phyloP scores from a whole-genome alignment of 2,113 vertebrate genomes.

The Odontesthes bonariensis region DNA sequence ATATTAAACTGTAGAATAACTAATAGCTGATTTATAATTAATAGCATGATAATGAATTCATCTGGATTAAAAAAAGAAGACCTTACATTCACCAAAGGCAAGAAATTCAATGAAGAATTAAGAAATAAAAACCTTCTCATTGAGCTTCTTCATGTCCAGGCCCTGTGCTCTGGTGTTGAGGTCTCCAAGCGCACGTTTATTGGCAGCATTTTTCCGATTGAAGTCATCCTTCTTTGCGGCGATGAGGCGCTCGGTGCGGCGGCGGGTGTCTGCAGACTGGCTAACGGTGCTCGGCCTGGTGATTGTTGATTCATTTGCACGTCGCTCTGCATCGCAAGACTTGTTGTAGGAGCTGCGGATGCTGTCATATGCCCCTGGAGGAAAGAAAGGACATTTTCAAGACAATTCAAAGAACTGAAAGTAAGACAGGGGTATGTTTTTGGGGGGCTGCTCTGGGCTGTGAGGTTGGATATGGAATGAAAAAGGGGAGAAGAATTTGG shows the following conservation, averaged over 20 bases:
- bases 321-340: slow-evolving; percentile 86
- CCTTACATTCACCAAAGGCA: too few relatives aligned
- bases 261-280: slow-evolving; percentile 85
- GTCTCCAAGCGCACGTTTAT: slow-evolving; percentile 85
- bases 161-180: slow-evolving; percentile 75
- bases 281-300: slow-evolving; percentile 85
- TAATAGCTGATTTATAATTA: too few relatives aligned
- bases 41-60: too few relatives aligned
- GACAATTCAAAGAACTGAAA: not conserved
- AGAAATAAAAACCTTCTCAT: slow-evolving; percentile 86
- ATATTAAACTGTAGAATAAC: too few relatives aligned
- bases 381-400: not conserved
- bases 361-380: slow-evolving; percentile 93
- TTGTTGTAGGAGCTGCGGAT: slow-evolving; percentile 87
- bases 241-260: slow-evolving; percentile 85
- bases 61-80: too few relatives aligned
- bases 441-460: not conserved
- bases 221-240: slow-evolving; percentile 85
- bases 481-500: not conserved
- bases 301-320: slow-evolving; percentile 84
- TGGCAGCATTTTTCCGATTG: slow-evolving; percentile 89
- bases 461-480: not conserved
- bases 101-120: not conserved
- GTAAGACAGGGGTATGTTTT: not conserved
- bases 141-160: slow-evolving; percentile 89